phyloP scores from a whole-genome alignment of 2,888 invertebrate species.

The Lysandra coridon region DNA sequence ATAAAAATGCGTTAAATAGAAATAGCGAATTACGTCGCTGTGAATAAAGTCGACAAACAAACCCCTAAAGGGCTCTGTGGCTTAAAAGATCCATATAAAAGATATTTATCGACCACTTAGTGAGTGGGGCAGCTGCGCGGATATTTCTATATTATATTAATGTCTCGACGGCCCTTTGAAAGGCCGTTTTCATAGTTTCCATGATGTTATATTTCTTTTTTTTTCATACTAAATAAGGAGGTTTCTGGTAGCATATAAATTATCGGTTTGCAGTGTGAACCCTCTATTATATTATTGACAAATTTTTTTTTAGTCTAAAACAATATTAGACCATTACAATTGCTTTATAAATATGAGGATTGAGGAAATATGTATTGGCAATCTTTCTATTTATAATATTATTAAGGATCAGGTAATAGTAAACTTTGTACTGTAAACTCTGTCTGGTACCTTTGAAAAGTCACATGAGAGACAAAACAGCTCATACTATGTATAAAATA shows the following conservation, averaged over 20 bases:
- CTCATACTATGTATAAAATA: no score
- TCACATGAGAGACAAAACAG: no score
- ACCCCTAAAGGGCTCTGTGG: constrained; percentile 13
- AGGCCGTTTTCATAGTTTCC: constrained; percentile 2
- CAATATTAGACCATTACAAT: no score
- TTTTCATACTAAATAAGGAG: neutral
- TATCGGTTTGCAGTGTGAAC: no score
- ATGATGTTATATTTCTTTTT: constrained; percentile 6
- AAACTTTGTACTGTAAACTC: no score
- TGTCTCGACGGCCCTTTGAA: constrained; percentile 7
- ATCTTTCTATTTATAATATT: no score
- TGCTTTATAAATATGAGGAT: no score
- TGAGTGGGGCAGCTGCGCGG: constrained; percentile 6
- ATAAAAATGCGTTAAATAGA: neutral
- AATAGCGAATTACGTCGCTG: neutral
- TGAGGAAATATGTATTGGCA: no score
- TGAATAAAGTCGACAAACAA: constrained; percentile 10
- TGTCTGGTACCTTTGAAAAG: no score
- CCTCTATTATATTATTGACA: no score
- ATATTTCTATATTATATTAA: constrained; percentile 17
- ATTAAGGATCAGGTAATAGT: no score
- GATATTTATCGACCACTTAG: constrained; percentile 19
- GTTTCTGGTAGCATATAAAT: neutral
- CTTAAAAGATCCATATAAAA: constrained; percentile 22
- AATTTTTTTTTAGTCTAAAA: no score